phyloP scores from a whole-genome alignment of 1,140 invertebrate genomes.

The Frieseomelitta varia region DNA sequence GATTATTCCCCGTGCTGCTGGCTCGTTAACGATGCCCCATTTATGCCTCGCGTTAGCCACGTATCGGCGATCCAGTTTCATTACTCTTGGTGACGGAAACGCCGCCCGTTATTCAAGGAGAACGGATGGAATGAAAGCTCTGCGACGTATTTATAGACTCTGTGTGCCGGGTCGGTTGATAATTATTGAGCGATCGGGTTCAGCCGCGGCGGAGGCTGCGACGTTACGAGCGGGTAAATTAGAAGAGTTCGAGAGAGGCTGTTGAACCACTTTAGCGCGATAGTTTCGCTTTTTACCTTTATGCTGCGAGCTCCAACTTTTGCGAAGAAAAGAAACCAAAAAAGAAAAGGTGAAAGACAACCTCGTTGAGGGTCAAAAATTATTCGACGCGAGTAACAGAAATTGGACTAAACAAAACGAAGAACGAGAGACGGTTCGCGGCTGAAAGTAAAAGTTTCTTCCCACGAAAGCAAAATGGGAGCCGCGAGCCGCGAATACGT shows the following conservation, averaged over 20 bases:
- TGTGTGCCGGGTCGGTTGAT: conserved; percentile 11
- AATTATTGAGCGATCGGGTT: conserved; percentile 25
- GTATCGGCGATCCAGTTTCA: conserved; percentile 13
- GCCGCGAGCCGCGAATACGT: no score
- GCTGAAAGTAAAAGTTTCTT: no score
- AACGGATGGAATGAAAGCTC: conserved; percentile 28
- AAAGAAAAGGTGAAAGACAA: no score
- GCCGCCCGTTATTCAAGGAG: conserved; percentile 13
- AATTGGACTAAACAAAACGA: no score
- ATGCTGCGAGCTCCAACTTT: neutral
- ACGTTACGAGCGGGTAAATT: neutral
- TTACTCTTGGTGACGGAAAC: conserved; percentile 26
- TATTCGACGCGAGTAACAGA: no score
- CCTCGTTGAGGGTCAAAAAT: no score
- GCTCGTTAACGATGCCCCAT: neutral
- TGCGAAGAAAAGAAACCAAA: no score
- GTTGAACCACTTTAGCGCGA: neutral
- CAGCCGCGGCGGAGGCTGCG: neutral
- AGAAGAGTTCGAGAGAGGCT: neutral
- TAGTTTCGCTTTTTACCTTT: no score
- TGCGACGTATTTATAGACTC: conserved; percentile 25
- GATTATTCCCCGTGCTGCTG: no score
- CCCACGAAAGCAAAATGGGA: no score
- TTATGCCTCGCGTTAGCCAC: neutral
- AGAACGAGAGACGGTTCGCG: no score